Conservation (phyloP, 2,888 invertebrate genomes). For the Hydraecia micacea region DNA sequence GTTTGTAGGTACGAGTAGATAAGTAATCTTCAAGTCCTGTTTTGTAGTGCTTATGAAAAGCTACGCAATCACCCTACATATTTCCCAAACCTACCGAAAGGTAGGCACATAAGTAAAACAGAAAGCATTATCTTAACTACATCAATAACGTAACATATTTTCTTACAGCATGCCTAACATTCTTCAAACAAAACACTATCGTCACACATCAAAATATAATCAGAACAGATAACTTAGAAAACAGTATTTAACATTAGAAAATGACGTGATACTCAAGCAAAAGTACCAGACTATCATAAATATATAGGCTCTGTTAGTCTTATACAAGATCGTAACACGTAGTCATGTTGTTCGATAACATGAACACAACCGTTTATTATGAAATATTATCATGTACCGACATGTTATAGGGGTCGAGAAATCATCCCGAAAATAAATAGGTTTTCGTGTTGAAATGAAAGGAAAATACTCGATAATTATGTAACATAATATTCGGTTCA, state of each 20-base stretch:
- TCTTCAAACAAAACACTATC: not conserved
- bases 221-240: not conserved
- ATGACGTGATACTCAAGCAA: conserved; percentile 1
- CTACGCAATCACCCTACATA: not conserved
- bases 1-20: not conserved
- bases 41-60: not conserved
- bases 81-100: not conserved
- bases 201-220: too few species aligned
- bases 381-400: conserved; percentile 10
- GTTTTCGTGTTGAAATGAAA: conserved; percentile 5
- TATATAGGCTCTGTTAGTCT: not conserved
- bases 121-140: not conserved
- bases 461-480: conserved; percentile 23
- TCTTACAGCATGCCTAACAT: not conserved
- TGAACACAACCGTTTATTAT: not conserved
- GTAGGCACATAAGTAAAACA: conserved; percentile 6
- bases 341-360: not conserved
- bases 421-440: conserved; percentile 17
- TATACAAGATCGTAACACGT: not conserved
- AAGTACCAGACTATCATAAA: conserved; percentile 18
- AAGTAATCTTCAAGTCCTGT: not conserved
- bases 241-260: conserved; percentile 6
- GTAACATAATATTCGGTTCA: conserved; percentile 17
- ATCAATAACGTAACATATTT: not conserved
- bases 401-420: not conserved